Base-by-base conservation (phyloP, 1,140 invertebrate genomes). In the Drosophila serrata region DNA sequence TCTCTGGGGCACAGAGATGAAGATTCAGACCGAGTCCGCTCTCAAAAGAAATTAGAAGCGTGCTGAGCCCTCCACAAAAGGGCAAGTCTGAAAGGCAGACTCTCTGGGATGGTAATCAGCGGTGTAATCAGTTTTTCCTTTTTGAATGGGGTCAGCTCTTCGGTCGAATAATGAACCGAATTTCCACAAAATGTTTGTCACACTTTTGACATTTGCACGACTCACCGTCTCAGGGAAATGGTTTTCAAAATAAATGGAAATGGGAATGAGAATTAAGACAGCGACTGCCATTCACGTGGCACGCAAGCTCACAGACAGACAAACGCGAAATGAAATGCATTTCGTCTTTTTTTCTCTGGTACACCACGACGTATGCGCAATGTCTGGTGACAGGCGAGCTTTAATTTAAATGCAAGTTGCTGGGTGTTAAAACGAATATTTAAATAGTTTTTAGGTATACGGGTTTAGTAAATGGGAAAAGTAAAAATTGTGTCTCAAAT, bases 191-290 rank as follows among this genome's bases (percentile, higher is more conserved):
- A 75, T 57, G 45, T 75, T 62, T 75, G 81, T 76, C 81, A 80
- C 64, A 74, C 73, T 79, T 87, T 75, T 76, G 84, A 88, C 84
- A 88, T 87, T 88, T 88, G 67, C 76, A 76, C 82, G 70, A 86
- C 43, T 72, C 51, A 8, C 9, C 37, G 39, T 58, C 64, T 35
- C 45, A 42, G 31, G 53, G 15, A 59, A 70, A 42, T n/a, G 60
- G 42, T 72, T 60, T 49, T 12, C n/a, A 17, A 45, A 58, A 69
- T 39, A 61, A 63, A 60, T 56, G 59, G 45, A 60, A 61, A 77
- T 82, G 59, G 45, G 64, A 61, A 77, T 82, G 17, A 40, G 58
- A 43, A 49, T 48, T 53, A 46, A 61, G 70, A 81, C 57, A 70
- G 79, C 60, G 37, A 60, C 35, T 75, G 56, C 65, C 63, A 69